Evolutionary conservation across 2,113 vertebrate species (phyloP).

Genomic region (Patagioenas fasciata): DNA sequence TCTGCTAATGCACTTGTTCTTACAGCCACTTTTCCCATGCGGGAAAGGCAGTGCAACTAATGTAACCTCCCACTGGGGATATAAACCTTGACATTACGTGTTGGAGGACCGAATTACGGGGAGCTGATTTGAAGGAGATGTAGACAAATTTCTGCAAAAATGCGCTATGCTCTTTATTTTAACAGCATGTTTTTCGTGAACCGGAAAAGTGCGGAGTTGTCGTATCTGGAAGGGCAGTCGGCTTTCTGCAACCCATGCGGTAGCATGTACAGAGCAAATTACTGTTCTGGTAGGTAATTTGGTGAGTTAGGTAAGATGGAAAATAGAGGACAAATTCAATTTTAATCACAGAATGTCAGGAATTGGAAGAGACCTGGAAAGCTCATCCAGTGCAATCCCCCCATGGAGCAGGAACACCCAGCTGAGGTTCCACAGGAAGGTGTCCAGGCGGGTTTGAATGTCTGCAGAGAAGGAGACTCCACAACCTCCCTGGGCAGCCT

Average conservation of each 20-base stretch:
- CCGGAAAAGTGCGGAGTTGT: not conserved
- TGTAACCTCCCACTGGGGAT: not conserved
- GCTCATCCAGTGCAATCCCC: no score
- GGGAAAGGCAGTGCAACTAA: slow-evolving; percentile 5
- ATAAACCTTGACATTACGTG: not conserved
- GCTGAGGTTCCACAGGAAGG: no score
- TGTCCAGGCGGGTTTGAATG: no score
- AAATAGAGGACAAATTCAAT: not conserved
- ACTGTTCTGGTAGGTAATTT: not conserved
- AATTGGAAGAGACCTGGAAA: no score
- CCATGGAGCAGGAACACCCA: no score
- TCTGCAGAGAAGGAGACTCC: no score
- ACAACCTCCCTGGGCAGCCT: no score
- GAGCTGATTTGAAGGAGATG: not conserved
- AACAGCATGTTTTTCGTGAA: not conserved
- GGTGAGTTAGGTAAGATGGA: not conserved
- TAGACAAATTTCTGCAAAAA: not conserved
- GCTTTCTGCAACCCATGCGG: not conserved
- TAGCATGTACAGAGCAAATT: not conserved
- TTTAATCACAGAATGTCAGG: no score
- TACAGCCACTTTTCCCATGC: not conserved
- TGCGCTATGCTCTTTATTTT: not conserved
- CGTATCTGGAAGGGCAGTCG: not conserved
- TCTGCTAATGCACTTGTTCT: not conserved
- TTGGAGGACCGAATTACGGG: not conserved